phyloP scores from a whole-genome alignment of 1,140 invertebrate genomes.

The Lepidotrigona ventralis region DNA sequence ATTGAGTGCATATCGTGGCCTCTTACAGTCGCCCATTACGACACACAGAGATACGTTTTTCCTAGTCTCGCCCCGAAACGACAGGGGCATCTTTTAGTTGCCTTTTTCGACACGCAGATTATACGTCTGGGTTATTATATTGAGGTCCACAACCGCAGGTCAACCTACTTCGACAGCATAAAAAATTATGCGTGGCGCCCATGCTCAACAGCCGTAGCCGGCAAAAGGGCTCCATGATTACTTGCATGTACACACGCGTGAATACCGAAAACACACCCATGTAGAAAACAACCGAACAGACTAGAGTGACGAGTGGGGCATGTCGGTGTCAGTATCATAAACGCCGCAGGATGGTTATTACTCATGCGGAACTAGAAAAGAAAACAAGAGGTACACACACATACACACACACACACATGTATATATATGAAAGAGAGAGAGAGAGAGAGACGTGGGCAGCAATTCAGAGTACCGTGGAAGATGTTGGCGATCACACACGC shows the following conservation, averaged over 20 bases:
- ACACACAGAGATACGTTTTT: no score
- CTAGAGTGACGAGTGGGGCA: constrained; percentile 47
- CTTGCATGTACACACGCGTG: constrained; percentile 26
- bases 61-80: no score
- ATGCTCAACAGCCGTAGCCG: constrained; percentile 2
- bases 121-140: no score
- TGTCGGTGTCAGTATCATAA: constrained; percentile 35
- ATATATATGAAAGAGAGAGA: no score
- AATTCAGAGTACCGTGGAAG: background rate
- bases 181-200: no score
- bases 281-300: constrained; percentile 30
- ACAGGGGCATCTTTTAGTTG: no score
- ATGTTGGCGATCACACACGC: background rate
- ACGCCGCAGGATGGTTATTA: constrained; percentile 5
- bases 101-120: no score
- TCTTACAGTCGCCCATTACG: no score
- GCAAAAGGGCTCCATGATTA: constrained; percentile 32
- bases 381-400: background rate
- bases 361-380: background rate
- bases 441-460: background rate
- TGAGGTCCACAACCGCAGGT: background rate
- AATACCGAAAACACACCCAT: background rate
- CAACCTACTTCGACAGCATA: no score
- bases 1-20: no score
- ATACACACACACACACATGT: no score